A percentile compares a stretch with the other conserved stretches of the same genome.
Conservation (phyloP, 1,140 invertebrate species). For the Colletes gigas region DNA sequence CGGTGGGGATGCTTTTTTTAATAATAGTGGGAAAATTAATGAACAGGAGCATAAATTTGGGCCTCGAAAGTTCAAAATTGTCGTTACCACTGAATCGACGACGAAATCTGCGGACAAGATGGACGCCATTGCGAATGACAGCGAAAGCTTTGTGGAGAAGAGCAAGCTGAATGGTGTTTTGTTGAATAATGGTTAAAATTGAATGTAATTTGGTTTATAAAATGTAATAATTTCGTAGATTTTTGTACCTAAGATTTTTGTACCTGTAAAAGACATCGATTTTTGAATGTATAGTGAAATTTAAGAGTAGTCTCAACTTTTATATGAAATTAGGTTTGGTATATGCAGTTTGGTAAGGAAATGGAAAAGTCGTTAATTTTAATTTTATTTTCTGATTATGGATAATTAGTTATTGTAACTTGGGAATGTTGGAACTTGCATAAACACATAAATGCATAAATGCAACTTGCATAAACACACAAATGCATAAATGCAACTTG, state of each 20-base stretch:
- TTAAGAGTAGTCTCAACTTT: not conserved
- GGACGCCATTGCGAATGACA: not conserved
- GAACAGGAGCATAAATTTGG: not conserved
- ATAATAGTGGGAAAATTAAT: no score
- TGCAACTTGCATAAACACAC: no score
- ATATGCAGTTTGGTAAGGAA: not conserved
- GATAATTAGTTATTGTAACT: not conserved
- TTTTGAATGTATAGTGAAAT: not conserved
- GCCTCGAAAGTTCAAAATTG: slow-evolving; percentile 25
- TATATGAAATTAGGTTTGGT: not conserved
- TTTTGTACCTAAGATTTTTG: no score
- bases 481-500: no score
- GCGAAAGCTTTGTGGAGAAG: rapidly evolving
- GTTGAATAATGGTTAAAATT: not conserved
- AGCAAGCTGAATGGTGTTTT: no score
- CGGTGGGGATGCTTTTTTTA: not conserved
- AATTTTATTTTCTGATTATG: not conserved
- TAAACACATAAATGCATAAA: no score
- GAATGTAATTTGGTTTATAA: not conserved
- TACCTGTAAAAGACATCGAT: no score
- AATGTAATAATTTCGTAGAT: not conserved
- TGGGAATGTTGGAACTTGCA: not conserved
- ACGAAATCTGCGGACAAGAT: not conserved
- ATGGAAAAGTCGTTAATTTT: not conserved
- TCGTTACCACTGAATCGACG: slow-evolving; percentile 37